Percentiles rank a stretch among this genome's conserved stretches.
phyloP scores from a whole-genome alignment of 2,888 invertebrate genomes.

The Drosophila anomalipes region DNA sequence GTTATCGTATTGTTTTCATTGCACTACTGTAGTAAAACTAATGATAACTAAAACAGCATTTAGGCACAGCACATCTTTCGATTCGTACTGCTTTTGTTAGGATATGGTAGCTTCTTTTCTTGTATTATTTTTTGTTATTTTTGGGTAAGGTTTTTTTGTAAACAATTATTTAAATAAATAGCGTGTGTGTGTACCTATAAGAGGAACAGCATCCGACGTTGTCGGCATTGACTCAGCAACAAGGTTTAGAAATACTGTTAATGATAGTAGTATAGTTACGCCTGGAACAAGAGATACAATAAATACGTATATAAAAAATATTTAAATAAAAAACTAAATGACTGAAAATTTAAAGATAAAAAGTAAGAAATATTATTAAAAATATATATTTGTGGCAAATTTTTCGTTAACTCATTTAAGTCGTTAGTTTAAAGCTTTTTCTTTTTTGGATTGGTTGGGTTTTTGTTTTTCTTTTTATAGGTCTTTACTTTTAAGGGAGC shows the following conservation, averaged over 20 bases:
- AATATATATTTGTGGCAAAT: constrained; percentile 27
- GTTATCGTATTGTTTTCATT: constrained; percentile 57
- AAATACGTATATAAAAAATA: constrained; percentile 77
- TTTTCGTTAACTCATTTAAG: constrained; percentile 44
- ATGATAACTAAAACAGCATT: constrained; percentile 79
- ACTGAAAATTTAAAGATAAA: constrained; percentile 66
- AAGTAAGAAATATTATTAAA: constrained; percentile 62
- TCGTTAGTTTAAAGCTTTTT: constrained; percentile 37
- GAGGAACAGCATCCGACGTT: constrained; percentile 92
- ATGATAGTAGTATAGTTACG: constrained; percentile 98
- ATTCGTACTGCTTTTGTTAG: constrained; percentile 15
- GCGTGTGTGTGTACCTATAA: constrained; percentile 89
- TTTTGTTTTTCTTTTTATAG: constrained; percentile 25
- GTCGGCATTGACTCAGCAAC: constrained; percentile 98
- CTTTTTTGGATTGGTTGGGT: constrained; percentile 30
- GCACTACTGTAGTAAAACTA: constrained; percentile 79
- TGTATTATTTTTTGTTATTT: constrained; percentile 14
- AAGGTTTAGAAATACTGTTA: constrained; percentile 99
- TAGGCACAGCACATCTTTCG: constrained; percentile 60
- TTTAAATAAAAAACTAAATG: constrained; percentile 72
- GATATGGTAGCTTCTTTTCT: constrained; percentile 25
- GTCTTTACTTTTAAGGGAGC: constrained; percentile 30
- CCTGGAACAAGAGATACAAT: constrained; percentile 88
- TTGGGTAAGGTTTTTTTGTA: constrained; percentile 11
- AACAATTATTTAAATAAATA: constrained; percentile 52